These are phyloP conservation scores for Hemiscyllium ocellatum DNA, from an alignment of 2,113 vertebrate genomes.

Conservation along the genomic window DNA sequence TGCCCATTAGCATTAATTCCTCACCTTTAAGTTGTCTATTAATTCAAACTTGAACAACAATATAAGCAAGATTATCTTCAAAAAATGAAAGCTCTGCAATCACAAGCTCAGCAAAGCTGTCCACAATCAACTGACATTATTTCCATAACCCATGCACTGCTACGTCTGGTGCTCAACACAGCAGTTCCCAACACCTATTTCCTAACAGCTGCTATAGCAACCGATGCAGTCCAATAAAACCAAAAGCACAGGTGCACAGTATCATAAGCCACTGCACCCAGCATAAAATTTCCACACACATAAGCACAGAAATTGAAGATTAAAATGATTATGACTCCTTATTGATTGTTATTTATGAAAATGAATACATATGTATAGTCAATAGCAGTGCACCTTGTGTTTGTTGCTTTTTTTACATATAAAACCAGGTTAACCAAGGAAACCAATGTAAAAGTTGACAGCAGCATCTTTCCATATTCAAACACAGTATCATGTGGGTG, in stretches of 20 bases:
- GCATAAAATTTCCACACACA: background rate
- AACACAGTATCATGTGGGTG: background rate
- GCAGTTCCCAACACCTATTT: background rate
- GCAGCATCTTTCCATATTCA: background rate
- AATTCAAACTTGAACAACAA: background rate
- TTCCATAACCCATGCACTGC: background rate
- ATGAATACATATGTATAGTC: background rate
- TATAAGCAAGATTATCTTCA: background rate
- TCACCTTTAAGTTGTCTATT: background rate
- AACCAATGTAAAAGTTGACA: background rate
- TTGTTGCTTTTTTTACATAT: background rate
- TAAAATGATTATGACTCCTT: background rate
- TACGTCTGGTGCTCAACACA: background rate
- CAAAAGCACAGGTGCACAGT: background rate
- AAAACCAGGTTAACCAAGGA: background rate
- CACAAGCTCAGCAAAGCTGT: background rate
- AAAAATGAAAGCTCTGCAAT: background rate
- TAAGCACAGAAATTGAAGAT: background rate
- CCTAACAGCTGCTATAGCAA: slow-evolving; percentile 12
- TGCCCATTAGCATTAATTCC: background rate
- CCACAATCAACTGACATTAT: background rate
- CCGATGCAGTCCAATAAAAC: background rate
- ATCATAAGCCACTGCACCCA: background rate
- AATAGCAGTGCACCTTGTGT: background rate
- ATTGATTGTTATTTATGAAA: background rate